Conservation (phyloP, 1,140 invertebrate genomes). For the Anthonomus grandis region DNA sequence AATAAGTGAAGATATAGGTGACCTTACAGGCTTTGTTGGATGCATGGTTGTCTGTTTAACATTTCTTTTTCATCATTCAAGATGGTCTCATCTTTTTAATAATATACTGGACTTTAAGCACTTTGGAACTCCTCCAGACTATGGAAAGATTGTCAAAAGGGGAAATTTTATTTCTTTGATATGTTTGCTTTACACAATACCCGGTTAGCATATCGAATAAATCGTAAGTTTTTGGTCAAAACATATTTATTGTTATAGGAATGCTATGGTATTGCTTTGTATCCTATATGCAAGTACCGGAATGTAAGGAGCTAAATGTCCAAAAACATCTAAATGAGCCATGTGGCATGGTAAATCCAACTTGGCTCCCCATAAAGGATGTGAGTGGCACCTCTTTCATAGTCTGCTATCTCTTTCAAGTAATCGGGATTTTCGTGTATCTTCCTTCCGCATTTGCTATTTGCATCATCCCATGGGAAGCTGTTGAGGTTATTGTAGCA, state of each 20-base stretch:
- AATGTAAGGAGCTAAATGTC: slow-evolving; percentile 4
- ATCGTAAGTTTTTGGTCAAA: too few species aligned
- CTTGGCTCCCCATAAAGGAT: slow-evolving; percentile 8
- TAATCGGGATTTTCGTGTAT: slow-evolving; percentile 4
- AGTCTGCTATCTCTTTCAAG: slow-evolving; percentile 9
- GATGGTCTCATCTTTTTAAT: slow-evolving; percentile 16
- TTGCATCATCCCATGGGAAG: slow-evolving; percentile 10
- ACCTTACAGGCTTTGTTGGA: slow-evolving; percentile 11
- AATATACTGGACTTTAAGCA: slow-evolving; percentile 6
- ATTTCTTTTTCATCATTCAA: slow-evolving; percentile 8
- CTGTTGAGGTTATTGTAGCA: slow-evolving; percentile 11
- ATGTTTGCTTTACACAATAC: slow-evolving; percentile 7
- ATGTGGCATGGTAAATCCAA: slow-evolving; percentile 20
- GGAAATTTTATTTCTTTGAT: slow-evolving; percentile 10
- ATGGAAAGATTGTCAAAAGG: slow-evolving; percentile 8
- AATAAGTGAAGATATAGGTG: slow-evolving; percentile 21
- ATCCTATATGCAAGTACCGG: slow-evolving; percentile 9
- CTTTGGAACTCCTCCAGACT: slow-evolving; percentile 12
- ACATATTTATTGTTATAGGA: too few species aligned
- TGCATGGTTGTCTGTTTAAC: slow-evolving; percentile 5
- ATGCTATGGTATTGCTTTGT: slow-evolving; percentile 17
- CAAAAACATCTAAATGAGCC: slow-evolving; percentile 3
- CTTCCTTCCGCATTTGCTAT: slow-evolving; percentile 8
- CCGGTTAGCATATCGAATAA: too few species aligned
- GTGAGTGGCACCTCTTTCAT: background rate